Evolutionary conservation across 2,888 invertebrate species (phyloP), one percentile per base, ranked within the genome.

Genomic region (Eustalomyia histrio): DNA sequence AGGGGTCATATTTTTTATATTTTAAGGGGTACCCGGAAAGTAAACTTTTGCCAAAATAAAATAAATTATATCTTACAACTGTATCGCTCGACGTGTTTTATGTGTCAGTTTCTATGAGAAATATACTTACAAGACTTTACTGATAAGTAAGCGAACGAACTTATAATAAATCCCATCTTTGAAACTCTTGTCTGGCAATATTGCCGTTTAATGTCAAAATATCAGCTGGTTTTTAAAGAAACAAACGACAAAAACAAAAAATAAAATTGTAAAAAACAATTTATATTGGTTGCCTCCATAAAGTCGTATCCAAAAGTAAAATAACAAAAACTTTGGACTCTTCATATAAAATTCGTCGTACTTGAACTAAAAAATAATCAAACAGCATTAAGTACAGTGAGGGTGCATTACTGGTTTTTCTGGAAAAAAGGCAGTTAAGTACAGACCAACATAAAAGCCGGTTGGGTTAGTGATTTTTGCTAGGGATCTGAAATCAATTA

Each of bases 401-500:
- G 43, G 24, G 39, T 24, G 39, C 9, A 21, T 21, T n/a, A 39
- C 1, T 53, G 9, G 21, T 16, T 29, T 43, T 24, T 18, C n/a
- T n/a, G n/a, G 2, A 24, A 43, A 6, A 39, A 43, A 1, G 17
- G 1, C 17, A 63, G 33, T 72, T 16, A 21, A 17, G 17, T 55
- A 39, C 12, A 72, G 4, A 58, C 18, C 35, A 52, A 18, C 50
- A 50, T 33, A 35, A 73, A 64, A 47, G 64, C 64, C 64, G 72
- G 72, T 72, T 52, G 33, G 10, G 24, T 29, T 29, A 5, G 43
- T 33, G 2, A 1, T 43, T 60, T 50, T 2, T 50, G 29, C 55
- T 10, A 55, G 6, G 21, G 5, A 55, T 2, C 7, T 14, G 14
- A 16, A 57, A 24, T 29, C 29, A 29, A 21, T 21, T 21, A 21